Percentiles rank a stretch among this genome's conserved stretches.
Evolutionary conservation across 2,888 invertebrate species (phyloP).

Genomic region (Erebia palarica): DNA sequence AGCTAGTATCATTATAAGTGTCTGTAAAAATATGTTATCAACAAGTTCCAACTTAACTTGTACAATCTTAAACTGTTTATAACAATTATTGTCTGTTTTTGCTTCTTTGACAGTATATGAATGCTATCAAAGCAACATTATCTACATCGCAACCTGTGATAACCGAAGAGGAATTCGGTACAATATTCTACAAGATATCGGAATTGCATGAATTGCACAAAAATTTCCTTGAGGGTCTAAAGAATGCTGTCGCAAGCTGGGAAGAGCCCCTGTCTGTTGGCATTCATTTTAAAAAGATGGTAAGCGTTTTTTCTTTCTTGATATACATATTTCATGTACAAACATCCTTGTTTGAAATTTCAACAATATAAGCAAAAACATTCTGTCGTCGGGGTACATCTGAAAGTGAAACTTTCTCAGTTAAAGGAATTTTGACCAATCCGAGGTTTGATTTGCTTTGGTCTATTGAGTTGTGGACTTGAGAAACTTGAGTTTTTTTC

Average conservation of each 20-base stretch:
- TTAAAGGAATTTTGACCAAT: no score
- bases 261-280: conserved; percentile 90
- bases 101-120: conserved; percentile 88
- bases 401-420: no score
- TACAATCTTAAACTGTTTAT: no score
- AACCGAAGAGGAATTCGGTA: conserved; percentile 92
- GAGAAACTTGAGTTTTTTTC: no score
- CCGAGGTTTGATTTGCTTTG: no score
- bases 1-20: neutral
- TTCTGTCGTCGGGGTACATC: no score
- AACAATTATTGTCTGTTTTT: neutral
- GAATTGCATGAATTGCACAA: conserved; percentile 92
- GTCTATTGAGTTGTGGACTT: no score
- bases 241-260: conserved; percentile 86
- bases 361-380: no score
- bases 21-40: no score
- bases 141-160: conserved; percentile 95
- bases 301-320: conserved; percentile 56
- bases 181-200: conserved; percentile 96
- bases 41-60: no score
- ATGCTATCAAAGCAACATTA: conserved; percentile 93
- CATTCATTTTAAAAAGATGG: conserved; percentile 92
- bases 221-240: conserved; percentile 90
- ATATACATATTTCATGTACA: neutral
- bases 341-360: neutral